A percentile compares a stretch with the other conserved stretches of the same genome.
These are phyloP conservation scores for Pocillopora verrucosa DNA, from an alignment of 64 coral and sea anemone species.

Conservation along the genomic window DNA sequence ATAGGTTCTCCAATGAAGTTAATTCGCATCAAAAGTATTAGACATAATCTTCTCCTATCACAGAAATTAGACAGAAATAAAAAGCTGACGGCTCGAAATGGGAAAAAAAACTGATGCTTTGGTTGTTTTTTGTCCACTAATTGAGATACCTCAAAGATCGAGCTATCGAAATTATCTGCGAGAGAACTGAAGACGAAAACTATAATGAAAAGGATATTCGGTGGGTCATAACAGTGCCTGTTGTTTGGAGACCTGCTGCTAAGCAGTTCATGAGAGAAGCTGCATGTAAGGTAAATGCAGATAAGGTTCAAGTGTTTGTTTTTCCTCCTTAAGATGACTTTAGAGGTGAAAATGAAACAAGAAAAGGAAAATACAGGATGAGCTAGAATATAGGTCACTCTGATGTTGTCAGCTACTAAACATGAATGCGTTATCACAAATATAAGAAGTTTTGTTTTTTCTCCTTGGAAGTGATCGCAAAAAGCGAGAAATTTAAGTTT, in stretches of 20 bases:
- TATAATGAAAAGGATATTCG: slow-evolving; percentile 32
- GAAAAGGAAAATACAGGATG: too few species aligned
- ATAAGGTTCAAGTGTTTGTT: too few species aligned
- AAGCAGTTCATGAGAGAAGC: slow-evolving; percentile 67
- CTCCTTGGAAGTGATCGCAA: too few species aligned
- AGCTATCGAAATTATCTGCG: neutral
- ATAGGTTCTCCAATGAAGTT: too few species aligned
- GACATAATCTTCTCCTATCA: neutral
- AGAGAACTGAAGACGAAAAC: slow-evolving; percentile 9
- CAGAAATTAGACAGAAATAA: neutral
- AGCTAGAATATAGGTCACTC: too few species aligned
- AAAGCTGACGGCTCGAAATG: neutral
- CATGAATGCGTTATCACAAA: too few species aligned
- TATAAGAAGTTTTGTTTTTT: too few species aligned
- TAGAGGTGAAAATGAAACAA: too few species aligned
- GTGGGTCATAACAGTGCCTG: slow-evolving; percentile 71
- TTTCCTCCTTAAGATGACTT: too few species aligned
- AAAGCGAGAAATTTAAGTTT: too few species aligned
- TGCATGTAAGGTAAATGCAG: slow-evolving; percentile 54
- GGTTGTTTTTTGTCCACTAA: neutral
- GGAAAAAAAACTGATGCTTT: neutral
- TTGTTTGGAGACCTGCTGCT: slow-evolving; percentile 41
- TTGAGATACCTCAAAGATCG: neutral
- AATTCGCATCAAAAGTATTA: too few species aligned
- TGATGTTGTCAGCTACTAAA: too few species aligned